Evolutionary conservation across 2,888 invertebrate species (phyloP), one percentile per base, ranked within the genome.

Genomic region (Synergus umbraculus): DNA sequence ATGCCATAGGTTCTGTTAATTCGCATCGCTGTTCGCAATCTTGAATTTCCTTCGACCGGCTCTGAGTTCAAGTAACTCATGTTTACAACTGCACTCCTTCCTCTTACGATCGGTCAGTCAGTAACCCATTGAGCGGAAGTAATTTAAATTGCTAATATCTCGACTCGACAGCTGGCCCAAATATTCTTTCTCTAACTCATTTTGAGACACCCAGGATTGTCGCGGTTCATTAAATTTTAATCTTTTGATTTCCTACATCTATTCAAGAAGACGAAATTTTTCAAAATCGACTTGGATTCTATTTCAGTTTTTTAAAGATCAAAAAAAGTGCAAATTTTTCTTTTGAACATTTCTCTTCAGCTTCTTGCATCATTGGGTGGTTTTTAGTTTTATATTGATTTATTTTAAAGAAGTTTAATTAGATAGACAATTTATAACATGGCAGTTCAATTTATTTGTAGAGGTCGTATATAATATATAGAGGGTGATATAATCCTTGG

Each of bases 121-220:
- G 79, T 60, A 65, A 46, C 79, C 78, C 81, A 67, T 78, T 86
- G 85, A 85, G 90, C 89, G 91, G 91, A 91, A 91, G 88, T 86
- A 86, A 86, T 90, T 91, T 88, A 90, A 90, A 91, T 90, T 90
- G 90, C 88, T 90, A 90, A 90, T 90, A 85, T 82, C 81, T 80
- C 83, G 67, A 44, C 78, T 81, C 79, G 49, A 82, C 85, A 86
- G 79, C 86, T 89, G 89, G 85, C 88, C 89, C 86, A 89, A 89
- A 90, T 89, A 88, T 86, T 81, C 84, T 60, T 67, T 69, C 79
- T 73, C 79, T 63, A 10, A 5, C 29, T 29, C 29, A 22, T 22
- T 60, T 9, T 60, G 5, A 22, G 18, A 22, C 12, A 12, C 4
- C 63, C 5, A 29, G 13, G 63, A 63, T 13, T 13, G 63, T 13